Conservation (phyloP, 2,113 vertebrate species). For the Solea solea region DNA sequence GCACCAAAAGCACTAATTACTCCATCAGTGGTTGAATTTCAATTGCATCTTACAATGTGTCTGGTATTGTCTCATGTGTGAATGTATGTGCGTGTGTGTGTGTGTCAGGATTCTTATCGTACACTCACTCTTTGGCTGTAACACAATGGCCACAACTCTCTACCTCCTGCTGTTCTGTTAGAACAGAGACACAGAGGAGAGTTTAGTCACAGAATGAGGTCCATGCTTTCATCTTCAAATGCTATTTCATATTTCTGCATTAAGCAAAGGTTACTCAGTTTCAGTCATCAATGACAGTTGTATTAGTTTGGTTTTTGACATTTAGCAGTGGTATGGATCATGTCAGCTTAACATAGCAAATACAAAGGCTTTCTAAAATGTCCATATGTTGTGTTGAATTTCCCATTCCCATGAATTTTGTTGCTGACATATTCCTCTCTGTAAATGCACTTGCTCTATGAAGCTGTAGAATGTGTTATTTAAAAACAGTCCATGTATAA, state of each 20-base stretch:
- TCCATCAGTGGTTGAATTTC: slow-evolving; percentile 56
- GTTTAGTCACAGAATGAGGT: slow-evolving; percentile 24
- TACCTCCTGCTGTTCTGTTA: slow-evolving; percentile 64
- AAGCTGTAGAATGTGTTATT: no score
- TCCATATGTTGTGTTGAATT: no score
- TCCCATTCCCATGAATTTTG: no score
- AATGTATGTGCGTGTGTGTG: slow-evolving; percentile 21
- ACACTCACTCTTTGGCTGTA: slow-evolving; percentile 47
- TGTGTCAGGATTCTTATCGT: slow-evolving; percentile 43
- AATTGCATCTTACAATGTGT: slow-evolving; percentile 55
- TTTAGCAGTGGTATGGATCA: no score
- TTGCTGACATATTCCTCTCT: no score
- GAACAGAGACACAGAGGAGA: slow-evolving; percentile 35
- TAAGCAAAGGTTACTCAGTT: background rate
- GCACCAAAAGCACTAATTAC: slow-evolving; percentile 53
- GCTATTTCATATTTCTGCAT: background rate
- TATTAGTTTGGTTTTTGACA: no score
- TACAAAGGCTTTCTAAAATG: no score
- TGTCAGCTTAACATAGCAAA: no score
- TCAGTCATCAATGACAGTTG: no score
- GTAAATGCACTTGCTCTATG: no score
- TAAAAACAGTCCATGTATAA: no score
- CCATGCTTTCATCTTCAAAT: slow-evolving; percentile 12
- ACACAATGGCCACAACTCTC: slow-evolving; percentile 50
- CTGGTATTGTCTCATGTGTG: slow-evolving; percentile 33